Evolutionary conservation across 2,797 vertebrate genomes (phyloP), one percentile per base, ranked within the genome.

Genomic region (Squalus acanthias): DNA sequence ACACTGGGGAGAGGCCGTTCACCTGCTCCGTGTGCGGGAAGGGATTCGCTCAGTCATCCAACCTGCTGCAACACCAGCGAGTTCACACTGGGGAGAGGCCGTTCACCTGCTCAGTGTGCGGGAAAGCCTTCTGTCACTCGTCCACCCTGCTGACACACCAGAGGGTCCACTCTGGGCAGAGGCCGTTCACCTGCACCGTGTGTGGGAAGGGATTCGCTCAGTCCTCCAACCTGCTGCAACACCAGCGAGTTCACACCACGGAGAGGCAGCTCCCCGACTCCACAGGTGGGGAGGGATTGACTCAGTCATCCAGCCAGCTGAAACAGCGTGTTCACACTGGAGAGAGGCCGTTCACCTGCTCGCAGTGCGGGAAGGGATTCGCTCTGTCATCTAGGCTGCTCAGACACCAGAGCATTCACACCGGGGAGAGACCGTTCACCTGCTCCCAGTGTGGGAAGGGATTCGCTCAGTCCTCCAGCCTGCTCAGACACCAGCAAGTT

Each of bases 1-100:
- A 99, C 98, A 99, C 99, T 97, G 99, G 99, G 0, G 99, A 99
- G 97, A 98, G 99, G 65, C 99, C 99, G 0, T 99, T 99, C 60
- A 9, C 60, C 33, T 92, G 89, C 57, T n/a, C 60, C 0, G 15
- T 1, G 12, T 92, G 89, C 15, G 60, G 89, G 33, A 92, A 65
- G 60, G 89, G 60, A 0, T 92, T 92, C 89, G n/a, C 7, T 57
- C 22, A 24, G 2, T 89, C 87, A 3, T 89, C 87, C 87, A 89
- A 8, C 53, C 87, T 89, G 53, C 22, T 12, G 50, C 57, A 24
- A 9, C 87, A 89, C 87, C 87, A 89, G 53, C 53, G 26, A 22
- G 53, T 57, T 24, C 53, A 57, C 87, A 89, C 87, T 7, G 87
- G 87, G 53, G 53, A 89, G 87, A 26, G 87, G 2, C 79, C 39